Evolutionary conservation across 2,797 vertebrate species (phyloP).

Genomic region (Lepus townsendii): DNA sequence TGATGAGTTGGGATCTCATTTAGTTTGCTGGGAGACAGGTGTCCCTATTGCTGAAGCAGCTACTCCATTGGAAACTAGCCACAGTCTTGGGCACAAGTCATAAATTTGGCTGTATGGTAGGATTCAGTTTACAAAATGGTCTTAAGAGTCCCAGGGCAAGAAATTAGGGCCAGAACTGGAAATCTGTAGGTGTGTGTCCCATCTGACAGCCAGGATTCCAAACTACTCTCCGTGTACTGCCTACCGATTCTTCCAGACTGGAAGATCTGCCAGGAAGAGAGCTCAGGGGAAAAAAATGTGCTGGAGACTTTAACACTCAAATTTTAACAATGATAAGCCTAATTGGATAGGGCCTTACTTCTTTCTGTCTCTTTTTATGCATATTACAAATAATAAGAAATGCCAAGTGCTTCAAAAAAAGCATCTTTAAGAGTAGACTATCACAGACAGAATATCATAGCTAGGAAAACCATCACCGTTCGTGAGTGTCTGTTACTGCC

Average conservation of each 20-base stretch:
- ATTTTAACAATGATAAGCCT: background rate
- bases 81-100: constrained; percentile 75
- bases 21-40: constrained; percentile 85
- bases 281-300: background rate
- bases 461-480: background rate
- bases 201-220: constrained; percentile 69
- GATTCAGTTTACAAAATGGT: constrained; percentile 48
- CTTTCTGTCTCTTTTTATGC: background rate
- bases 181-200: background rate
- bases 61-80: constrained; percentile 84
- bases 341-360: background rate
- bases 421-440: background rate
- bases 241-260: background rate
- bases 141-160: background rate
- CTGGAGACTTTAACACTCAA: background rate
- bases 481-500: background rate
- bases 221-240: background rate
- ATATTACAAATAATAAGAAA: background rate
- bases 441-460: background rate
- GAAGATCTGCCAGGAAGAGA: background rate
- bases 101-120: constrained; percentile 82
- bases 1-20: constrained; percentile 86
- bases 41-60: constrained; percentile 84
- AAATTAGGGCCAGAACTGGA: background rate
- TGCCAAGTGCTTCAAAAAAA: background rate